Evolutionary conservation across 2,797 vertebrate species (phyloP), one percentile per base, ranked within the genome.

Genomic region (Synanceia verrucosa): DNA sequence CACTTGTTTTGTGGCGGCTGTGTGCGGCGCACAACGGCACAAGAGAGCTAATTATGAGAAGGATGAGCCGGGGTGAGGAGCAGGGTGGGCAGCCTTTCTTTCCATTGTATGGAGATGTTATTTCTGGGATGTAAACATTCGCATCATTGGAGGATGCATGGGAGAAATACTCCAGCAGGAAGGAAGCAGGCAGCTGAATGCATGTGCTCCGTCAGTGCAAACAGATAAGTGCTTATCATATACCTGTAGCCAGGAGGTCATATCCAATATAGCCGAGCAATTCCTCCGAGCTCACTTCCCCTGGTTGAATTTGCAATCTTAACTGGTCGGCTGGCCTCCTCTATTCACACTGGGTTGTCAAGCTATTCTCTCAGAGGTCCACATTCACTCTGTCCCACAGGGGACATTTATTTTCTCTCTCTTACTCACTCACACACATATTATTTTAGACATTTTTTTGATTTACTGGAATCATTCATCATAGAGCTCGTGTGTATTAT

Each of bases 21-120:
- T 88, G 81, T 85, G 89, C 78, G 34, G 80, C 75, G 72, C 88
- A 92, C 90, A 92, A 92, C 91, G 64, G 89, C 82, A 92, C 91
- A 91, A 92, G 93, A 92, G 93, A 94, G 91, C 90, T 94, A 94
- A 94, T 94, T 94, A 94, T 93, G 88, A 91, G 89, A 76, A 85
- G 89, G 92, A 88, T 91, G 91, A 89, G 91, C 88, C 39, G 75
- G 91, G 85, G 91, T 91, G 89, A 93, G 86, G 91, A 87, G 88
- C 83, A 71, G 88, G 87, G 88, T 89, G 88, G 88, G 88, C 79
- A 78, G 81, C 82, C 86, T 91, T 91, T 91, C 92, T 91, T 88
- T 91, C 89, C 81, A 93, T 93, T 94, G 92, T 93, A 52, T 86
- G 76, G 74, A 80, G 78, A 92, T 88, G 87, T 88, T 91, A 89